phyloP scores from a whole-genome alignment of 2,113 vertebrate genomes.

The Choloepus hoffmanni region DNA sequence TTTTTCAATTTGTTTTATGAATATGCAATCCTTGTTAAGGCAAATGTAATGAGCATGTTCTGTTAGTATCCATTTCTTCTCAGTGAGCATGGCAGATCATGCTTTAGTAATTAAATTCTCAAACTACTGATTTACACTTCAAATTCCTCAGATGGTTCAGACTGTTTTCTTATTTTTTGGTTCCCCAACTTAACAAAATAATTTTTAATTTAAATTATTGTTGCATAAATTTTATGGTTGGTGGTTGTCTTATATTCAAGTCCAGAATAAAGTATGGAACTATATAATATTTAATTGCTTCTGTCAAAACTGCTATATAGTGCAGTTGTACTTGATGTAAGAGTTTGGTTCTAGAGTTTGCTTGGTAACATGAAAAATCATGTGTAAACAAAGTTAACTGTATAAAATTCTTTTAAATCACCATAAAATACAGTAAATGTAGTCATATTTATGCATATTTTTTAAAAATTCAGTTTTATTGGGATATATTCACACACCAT shows the following conservation, averaged over 20 bases:
- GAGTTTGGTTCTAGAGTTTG: not conserved
- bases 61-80: not conserved
- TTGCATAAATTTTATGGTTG: not conserved
- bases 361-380: not conserved
- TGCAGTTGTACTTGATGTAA: not conserved
- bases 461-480: no score
- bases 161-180: constrained; percentile 27
- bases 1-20: constrained; percentile 51
- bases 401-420: not conserved
- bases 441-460: not conserved
- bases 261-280: not conserved
- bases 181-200: not conserved
- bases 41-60: not conserved
- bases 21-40: not conserved
- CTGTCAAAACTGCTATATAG: not conserved
- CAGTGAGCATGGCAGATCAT: not conserved
- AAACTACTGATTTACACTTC: not conserved
- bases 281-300: constrained; percentile 20
- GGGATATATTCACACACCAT: no score
- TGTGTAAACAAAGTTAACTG: not conserved
- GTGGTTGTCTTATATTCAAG: constrained; percentile 17
- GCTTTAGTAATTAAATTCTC: constrained; percentile 39
- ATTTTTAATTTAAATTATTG: constrained; percentile 43
- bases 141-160: not conserved
- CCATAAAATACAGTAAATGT: not conserved